These are phyloP conservation scores for Tichodroma muraria DNA, from an alignment of 2,113 vertebrate genomes.

Conservation along the genomic window DNA sequence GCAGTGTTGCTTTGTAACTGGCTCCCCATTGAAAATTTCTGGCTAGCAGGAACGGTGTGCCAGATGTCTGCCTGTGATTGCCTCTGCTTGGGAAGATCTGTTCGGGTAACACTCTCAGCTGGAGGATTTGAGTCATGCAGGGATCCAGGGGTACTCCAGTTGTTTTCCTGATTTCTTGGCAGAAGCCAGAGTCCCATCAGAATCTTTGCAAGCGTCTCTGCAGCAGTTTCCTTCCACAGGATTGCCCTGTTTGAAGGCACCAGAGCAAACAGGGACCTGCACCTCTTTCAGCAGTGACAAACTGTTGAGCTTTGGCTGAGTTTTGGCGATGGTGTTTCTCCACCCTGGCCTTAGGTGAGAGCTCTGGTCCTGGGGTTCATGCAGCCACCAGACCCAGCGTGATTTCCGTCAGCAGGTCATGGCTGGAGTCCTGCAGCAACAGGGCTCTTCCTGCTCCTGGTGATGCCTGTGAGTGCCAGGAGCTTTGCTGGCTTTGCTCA, in stretches of 20 bases:
- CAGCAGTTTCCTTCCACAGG: not conserved
- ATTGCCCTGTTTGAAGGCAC: not conserved
- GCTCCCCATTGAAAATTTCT: constrained; percentile 25
- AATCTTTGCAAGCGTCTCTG: not conserved
- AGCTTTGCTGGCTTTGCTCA: not conserved
- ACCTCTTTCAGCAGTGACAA: not conserved
- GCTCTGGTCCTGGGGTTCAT: not conserved
- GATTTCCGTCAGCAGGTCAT: not conserved
- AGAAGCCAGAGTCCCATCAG: not conserved
- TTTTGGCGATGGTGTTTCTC: not conserved
- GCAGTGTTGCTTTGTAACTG: constrained; percentile 18
- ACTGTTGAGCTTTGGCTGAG: not conserved
- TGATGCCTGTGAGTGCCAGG: not conserved
- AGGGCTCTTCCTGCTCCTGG: not conserved
- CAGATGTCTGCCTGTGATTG: constrained; percentile 42
- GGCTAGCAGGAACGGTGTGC: not conserved
- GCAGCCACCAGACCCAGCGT: not conserved
- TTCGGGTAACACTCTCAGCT: not conserved
- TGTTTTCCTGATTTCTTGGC: not conserved
- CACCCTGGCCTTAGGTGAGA: not conserved
- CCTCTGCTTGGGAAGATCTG: not conserved
- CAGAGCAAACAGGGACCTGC: not conserved
- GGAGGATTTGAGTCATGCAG: not conserved
- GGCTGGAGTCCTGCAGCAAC: fast-evolving
- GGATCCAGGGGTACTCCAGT: not conserved